These are phyloP conservation scores for Diarsia dahlii DNA, from an alignment of 2,888 invertebrate genomes.

Conservation along the genomic window DNA sequence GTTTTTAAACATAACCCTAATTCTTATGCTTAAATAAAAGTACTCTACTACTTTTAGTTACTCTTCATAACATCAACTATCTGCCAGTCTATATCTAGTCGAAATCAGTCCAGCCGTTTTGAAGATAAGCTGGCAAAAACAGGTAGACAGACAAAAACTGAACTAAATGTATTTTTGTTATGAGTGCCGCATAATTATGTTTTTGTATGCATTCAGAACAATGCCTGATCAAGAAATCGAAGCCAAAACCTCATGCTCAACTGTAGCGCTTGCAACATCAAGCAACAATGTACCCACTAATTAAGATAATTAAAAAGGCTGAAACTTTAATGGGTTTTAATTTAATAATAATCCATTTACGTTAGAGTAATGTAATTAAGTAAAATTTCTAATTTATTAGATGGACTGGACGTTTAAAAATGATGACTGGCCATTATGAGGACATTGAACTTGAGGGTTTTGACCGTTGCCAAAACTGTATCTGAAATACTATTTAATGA, in stretches of 20 bases:
- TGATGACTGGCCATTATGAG: constrained; percentile 9
- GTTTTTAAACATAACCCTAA: too few species aligned
- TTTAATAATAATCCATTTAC: constrained; percentile 22
- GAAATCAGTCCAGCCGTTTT: too few species aligned
- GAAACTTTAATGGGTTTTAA: constrained; percentile 9
- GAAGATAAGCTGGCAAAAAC: too few species aligned
- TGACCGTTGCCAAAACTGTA: not conserved
- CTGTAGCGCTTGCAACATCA: not conserved
- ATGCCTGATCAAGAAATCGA: not conserved
- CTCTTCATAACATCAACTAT: too few species aligned
- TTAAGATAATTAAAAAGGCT: constrained; percentile 6
- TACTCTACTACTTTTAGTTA: too few species aligned
- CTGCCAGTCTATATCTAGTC: too few species aligned
- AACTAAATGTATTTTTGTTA: too few species aligned
- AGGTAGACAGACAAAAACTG: too few species aligned
- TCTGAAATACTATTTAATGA: not conserved
- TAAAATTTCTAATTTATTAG: constrained; percentile 20
- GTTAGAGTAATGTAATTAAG: not conserved
- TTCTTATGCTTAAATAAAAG: too few species aligned
- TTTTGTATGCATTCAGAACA: too few species aligned
- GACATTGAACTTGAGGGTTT: constrained; percentile 19
- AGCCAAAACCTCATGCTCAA: not conserved
- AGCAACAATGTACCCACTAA: not conserved
- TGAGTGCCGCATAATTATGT: too few species aligned
- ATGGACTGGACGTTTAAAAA: constrained; percentile 17